These are phyloP conservation scores for Eurytoma adleriae DNA, from an alignment of 2,888 invertebrate species.

Conservation along the genomic window DNA sequence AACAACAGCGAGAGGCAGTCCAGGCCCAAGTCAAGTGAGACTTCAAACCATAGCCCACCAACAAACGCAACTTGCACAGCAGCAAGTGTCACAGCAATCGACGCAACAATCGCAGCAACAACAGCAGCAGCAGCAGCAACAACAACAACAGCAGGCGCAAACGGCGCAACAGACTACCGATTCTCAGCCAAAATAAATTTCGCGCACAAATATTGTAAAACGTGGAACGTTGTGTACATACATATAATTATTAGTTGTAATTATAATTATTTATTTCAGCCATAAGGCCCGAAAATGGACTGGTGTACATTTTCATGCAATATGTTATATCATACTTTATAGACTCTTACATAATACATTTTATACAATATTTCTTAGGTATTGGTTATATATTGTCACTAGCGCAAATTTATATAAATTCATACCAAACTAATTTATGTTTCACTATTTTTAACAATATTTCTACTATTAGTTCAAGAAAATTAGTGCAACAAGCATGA, in stretches of 20 bases:
- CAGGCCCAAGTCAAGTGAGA: constrained; percentile 79
- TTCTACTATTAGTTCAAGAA: no score
- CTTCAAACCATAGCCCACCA: constrained; percentile 79
- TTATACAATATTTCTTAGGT: no score
- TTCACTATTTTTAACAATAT: no score
- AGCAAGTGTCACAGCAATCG: constrained; percentile 65
- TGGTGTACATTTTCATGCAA: constrained; percentile 3
- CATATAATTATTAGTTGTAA: no score
- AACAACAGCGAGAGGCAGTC: constrained; percentile 77
- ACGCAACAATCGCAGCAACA: constrained; percentile 45
- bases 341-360: no score
- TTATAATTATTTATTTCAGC: background rate
- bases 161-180: constrained; percentile 57
- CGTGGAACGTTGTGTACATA: background rate
- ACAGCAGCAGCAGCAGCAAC: constrained; percentile 28
- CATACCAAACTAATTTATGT: no score
- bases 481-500: no score
- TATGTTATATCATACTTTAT: background rate
- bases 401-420: no score
- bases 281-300: background rate
- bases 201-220: constrained; percentile 37
- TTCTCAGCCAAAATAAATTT: constrained; percentile 53
- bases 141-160: constrained; percentile 49
- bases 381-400: no score
- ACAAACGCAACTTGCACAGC: constrained; percentile 63